A percentile compares a stretch with the other conserved stretches of the same genome.
These are phyloP conservation scores for Trimorus sp. DNA, from an alignment of 2,888 invertebrate genomes.

Conservation along the genomic window DNA sequence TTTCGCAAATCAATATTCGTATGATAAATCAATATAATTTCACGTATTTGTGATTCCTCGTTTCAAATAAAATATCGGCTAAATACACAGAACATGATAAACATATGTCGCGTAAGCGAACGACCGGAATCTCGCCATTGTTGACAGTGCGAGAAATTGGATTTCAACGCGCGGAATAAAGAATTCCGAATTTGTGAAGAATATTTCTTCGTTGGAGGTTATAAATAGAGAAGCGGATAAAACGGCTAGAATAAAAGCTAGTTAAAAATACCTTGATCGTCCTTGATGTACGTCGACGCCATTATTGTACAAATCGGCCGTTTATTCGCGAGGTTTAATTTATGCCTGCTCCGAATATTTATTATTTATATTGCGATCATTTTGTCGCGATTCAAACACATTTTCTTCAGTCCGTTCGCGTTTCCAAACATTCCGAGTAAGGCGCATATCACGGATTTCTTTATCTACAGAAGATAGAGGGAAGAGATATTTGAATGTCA, in stretches of 20 bases:
- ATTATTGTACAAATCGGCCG: slow-evolving; percentile 67
- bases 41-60: background rate
- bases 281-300: slow-evolving; percentile 80
- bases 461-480: background rate
- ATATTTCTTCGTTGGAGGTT: slow-evolving; percentile 78
- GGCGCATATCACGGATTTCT: background rate
- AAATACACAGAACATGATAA: no score
- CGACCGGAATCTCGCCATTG: no score
- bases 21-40: background rate
- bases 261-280: slow-evolving; percentile 76
- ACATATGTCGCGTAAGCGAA: no score
- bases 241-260: slow-evolving; percentile 12
- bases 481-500: no score
- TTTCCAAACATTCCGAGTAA: slow-evolving; percentile 10
- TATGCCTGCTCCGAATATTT: slow-evolving; percentile 67
- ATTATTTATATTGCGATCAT: slow-evolving; percentile 45
- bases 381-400: slow-evolving; percentile 19
- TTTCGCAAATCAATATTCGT: background rate
- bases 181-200: background rate
- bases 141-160: no score
- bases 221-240: slow-evolving; percentile 66
- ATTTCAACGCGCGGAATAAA: background rate
- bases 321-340: slow-evolving; percentile 67
- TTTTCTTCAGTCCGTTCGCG: slow-evolving; percentile 1
- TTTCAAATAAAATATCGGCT: no score